Evolutionary conservation across 2,888 invertebrate species (phyloP), one percentile per base, ranked within the genome.

Genomic region (Limnephilus rhombicus): DNA sequence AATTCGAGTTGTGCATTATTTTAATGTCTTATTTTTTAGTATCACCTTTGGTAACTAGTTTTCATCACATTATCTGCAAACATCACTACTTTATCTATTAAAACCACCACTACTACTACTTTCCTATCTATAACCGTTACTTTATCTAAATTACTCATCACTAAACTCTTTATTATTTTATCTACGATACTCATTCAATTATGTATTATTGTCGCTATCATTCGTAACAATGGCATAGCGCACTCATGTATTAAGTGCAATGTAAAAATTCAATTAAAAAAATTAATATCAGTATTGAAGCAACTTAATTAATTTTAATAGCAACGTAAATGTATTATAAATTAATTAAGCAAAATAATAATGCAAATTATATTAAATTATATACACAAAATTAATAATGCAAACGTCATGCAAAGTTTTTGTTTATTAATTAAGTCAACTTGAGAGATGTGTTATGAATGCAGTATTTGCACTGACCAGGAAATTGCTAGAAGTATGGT

Each of bases 21-120:
- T 68, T 68, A n/a, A 68, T 68, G 24, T 68, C 68, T 68, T 68
- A 82, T 82, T 31, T 82, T 34, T 82, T 82, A 82, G 34, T 82
- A 34, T 34, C 29, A 34, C 29, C 18, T 82, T 82, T 82, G 82
- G 82, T 82, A 82, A 31, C 81, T 82, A 34, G 82, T 82, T 34
- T 82, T 82, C 34, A 82, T 82, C 82, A 31, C 82, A 82, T 82
- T 82, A 68, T 68, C n/a, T 68, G 24, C 24, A 68, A 68, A 4
- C 24, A 68, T 68, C 68, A 68, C n/a, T 68, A 68, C 0, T 68
- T 68, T 68, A 24, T n/a, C 24, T 24, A 68, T n/a, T 68, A 68
- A 68, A 68, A 68, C 68, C n/a, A 68, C n/a, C 68, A 68, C 68
- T 68, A n/a, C 7, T 24, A 68, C 24, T 68, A 68, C 68, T 68